Conservation (phyloP, 1,140 invertebrate genomes). For the Cepaea nemoralis region DNA sequence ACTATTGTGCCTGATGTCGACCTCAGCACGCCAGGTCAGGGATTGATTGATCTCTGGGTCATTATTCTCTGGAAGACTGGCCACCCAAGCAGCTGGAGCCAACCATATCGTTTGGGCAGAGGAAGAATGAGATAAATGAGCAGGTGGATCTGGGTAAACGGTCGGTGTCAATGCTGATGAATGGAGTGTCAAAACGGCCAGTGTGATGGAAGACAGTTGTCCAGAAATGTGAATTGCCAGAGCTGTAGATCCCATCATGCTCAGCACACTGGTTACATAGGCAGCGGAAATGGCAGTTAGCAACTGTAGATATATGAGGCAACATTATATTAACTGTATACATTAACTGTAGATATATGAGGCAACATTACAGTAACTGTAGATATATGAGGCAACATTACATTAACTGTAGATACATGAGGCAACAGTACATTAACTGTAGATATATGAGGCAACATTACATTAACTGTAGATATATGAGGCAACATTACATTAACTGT, state of each 20-base stretch:
- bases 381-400: no score
- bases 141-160: not conserved
- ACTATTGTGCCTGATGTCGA: no score
- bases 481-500: no score
- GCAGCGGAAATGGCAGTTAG: conserved; percentile 79
- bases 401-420: no score
- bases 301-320: conserved; percentile 74
- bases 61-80: not conserved
- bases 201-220: conserved; percentile 42
- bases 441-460: no score
- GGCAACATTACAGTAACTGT: no score
- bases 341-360: no score
- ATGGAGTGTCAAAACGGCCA: conserved; percentile 29
- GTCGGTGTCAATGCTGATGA: not conserved
- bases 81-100: not conserved
- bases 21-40: not conserved
- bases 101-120: not conserved
- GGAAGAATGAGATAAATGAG: not conserved
- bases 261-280: conserved; percentile 81
- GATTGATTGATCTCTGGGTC: not conserved
- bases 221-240: conserved; percentile 50
- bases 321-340: no score
- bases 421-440: no score
- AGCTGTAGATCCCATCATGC: conserved; percentile 75
- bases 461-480: no score